Conservation (phyloP, 1,140 invertebrate genomes). For the Megalopta genalis region DNA sequence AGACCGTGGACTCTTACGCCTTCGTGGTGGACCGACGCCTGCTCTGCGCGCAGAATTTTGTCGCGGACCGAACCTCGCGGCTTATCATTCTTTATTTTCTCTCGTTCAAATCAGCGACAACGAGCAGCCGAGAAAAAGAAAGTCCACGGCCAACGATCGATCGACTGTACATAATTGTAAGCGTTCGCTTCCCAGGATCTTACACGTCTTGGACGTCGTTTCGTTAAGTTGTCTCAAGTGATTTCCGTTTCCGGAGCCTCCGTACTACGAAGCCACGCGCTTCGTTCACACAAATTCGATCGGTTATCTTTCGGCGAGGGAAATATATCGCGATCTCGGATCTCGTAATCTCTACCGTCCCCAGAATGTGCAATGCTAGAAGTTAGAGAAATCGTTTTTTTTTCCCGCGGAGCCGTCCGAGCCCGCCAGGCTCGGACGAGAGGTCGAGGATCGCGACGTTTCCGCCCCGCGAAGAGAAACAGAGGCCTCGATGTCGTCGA, state of each 20-base stretch:
- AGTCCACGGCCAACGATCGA: too few species aligned
- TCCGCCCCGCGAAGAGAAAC: neutral
- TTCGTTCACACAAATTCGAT: neutral
- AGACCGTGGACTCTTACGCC: too few species aligned
- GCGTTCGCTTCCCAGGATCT: too few species aligned
- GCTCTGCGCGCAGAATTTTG: too few species aligned
- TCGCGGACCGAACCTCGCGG: too few species aligned
- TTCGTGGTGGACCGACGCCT: too few species aligned
- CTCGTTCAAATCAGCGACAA: too few species aligned
- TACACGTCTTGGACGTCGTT: too few species aligned
- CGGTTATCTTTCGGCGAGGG: neutral
- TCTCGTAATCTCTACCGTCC: slow-evolving; percentile 64
- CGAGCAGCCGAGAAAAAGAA: too few species aligned
- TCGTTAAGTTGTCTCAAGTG: neutral
- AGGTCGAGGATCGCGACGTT: neutral
- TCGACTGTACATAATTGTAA: too few species aligned
- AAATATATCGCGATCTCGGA: slow-evolving; percentile 17
- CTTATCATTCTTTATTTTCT: too few species aligned
- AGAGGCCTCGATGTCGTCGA: neutral
- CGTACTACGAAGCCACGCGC: too few species aligned
- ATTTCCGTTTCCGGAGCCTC: neutral
- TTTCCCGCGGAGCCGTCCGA: neutral
- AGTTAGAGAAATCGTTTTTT: slow-evolving; percentile 55
- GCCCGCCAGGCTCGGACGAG: neutral
- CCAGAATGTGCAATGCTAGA: slow-evolving; percentile 69